Base-by-base conservation (phyloP, 2,888 invertebrate genomes). In the Apocheima hispidaria region DNA sequence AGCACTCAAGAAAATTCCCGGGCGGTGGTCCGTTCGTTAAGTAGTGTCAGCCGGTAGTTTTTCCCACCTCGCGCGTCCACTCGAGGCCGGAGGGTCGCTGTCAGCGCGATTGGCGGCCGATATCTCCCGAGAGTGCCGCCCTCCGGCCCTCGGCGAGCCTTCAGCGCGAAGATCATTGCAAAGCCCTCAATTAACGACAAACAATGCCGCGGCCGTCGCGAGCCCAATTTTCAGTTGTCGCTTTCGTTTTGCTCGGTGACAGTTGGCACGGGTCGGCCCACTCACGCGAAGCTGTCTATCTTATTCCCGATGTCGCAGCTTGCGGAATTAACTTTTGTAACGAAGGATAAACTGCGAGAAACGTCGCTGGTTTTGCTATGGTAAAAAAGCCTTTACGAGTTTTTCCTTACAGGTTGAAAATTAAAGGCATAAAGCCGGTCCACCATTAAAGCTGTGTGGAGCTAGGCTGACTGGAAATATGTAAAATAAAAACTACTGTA, bases 1-100 rank as follows among this genome's bases (percentile, higher is more conserved):
- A 89, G 91, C 92, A 92, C 92, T 92, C 92, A 91, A 90, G 89
- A 89, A 88, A 89, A 90, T 90, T 86, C 90, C 87, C 88, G 87
- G 77, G 84, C 79, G 79, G 82, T 86, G 86, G 81, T 85, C 86
- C 83, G 88, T 87, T 88, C 88, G 90, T 87, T 92, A 92, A 91
- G 91, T 91, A 91, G 86, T 90, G 90, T 87, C 90, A 86, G 88
- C 82, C 86, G 83, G 91, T 90, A 90, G 91, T 91, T 92, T 91
- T 92, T 92, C 91, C 92, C 92, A 92, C 89, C 90, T 91, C 82
- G 74, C 70, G 74, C 21, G 87, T 86, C 88, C 88, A 82, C 81
- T 80, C 74, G 77, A 79, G 80, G 78, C 79, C 78, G 82, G 75
- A 85, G 88, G 90, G 90, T 84, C 82, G 86, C 90, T 89, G 92